Conservation (phyloP, 2,797 vertebrate species). For the Sternotherus odoratus region DNA sequence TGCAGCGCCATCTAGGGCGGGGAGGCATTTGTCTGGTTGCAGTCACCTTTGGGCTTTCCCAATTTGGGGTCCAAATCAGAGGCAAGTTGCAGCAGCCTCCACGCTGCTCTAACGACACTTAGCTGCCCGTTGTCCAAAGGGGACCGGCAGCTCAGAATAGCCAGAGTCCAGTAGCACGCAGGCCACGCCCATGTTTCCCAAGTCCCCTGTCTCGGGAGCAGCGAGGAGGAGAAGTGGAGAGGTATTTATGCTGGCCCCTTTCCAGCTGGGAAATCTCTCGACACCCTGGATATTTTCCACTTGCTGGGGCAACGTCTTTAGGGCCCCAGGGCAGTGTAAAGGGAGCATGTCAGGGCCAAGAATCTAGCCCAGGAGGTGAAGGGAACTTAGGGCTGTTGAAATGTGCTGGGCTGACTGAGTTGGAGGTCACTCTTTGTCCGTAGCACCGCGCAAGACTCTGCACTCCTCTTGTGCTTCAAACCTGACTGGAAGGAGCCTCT, state of each 20-base stretch:
- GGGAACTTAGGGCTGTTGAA: background rate
- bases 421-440: background rate
- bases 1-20: background rate
- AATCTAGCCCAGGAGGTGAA: background rate
- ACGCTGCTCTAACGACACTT: background rate
- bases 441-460: fast-evolving
- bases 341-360: background rate
- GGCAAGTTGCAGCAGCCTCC: background rate
- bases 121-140: background rate
- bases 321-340: background rate
- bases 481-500: background rate
- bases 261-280: background rate
- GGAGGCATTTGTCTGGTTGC: background rate
- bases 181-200: fast-evolving
- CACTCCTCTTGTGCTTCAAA: background rate
- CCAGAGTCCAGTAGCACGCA: background rate
- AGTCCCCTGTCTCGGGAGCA: background rate
- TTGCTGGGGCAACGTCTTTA: fast-evolving
- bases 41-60: background rate
- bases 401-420: background rate
- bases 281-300: background rate
- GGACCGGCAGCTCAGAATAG: background rate
- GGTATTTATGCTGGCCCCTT: background rate
- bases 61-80: background rate
- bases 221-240: background rate